phyloP scores from a whole-genome alignment of 2,888 invertebrate genomes.

The Helicoverpa assulta region DNA sequence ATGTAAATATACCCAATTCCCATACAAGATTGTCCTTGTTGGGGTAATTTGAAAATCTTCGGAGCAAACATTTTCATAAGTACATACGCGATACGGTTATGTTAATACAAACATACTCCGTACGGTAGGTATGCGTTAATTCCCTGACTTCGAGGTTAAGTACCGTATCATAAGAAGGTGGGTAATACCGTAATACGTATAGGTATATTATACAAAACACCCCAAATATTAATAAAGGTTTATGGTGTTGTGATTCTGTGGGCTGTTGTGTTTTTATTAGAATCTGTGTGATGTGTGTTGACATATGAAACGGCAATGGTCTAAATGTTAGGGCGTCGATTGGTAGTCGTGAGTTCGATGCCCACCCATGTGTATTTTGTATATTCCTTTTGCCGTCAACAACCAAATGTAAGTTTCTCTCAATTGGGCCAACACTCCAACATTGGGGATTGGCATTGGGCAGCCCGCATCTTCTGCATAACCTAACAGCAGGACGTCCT shows the following conservation, averaged over 20 bases:
- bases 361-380: too few relatives aligned
- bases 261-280: slow-evolving; percentile 41
- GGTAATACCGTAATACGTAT: slow-evolving; percentile 22
- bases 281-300: slow-evolving; percentile 15
- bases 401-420: too few relatives aligned
- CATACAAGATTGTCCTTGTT: slow-evolving; percentile 53
- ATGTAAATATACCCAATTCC: slow-evolving; percentile 52
- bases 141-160: slow-evolving; percentile 37
- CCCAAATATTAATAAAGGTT: slow-evolving; percentile 49
- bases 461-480: too few relatives aligned
- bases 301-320: not conserved
- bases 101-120: slow-evolving; percentile 37
- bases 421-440: too few relatives aligned
- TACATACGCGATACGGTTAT: slow-evolving; percentile 51
- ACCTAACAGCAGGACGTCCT: too few relatives aligned
- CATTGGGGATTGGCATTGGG: too few relatives aligned
- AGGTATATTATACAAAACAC: slow-evolving; percentile 33
- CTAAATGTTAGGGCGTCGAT: too few relatives aligned
- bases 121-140: slow-evolving; percentile 57
- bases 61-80: slow-evolving; percentile 60
- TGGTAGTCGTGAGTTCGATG: too few relatives aligned
- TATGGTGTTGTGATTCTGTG: slow-evolving; percentile 15
- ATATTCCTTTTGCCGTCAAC: too few relatives aligned
- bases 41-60: slow-evolving; percentile 61
- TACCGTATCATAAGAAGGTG: slow-evolving; percentile 36